phyloP scores from a whole-genome alignment of 2,113 vertebrate genomes.

The Barnardius zonarius region DNA sequence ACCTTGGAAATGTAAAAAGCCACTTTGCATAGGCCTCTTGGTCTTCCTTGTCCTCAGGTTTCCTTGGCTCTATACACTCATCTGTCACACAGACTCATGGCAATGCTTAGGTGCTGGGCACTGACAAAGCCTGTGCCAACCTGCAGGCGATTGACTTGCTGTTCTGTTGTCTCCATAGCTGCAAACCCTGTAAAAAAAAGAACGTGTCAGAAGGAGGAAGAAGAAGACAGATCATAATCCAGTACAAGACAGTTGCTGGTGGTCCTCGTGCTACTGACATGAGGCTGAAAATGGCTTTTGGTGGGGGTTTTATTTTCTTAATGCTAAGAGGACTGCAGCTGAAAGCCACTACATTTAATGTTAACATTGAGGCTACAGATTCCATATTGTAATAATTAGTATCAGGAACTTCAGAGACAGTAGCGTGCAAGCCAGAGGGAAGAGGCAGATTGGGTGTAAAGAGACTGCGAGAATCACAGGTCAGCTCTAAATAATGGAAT shows the following conservation, averaged over 20 bases:
- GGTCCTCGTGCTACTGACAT: not conserved
- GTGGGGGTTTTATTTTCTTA: slow-evolving; percentile 2
- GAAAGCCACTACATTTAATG: slow-evolving; percentile 39
- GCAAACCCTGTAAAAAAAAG: not conserved
- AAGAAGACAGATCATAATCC: not conserved
- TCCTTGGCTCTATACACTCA: not conserved
- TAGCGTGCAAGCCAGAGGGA: slow-evolving; percentile 31
- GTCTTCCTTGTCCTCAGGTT: not conserved
- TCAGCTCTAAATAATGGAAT: slow-evolving; percentile 25
- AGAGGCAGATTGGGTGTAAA: not conserved
- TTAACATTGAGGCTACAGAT: slow-evolving; percentile 28
- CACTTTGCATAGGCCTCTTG: not conserved
- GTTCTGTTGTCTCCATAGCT: not conserved
- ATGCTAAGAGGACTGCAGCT: slow-evolving; percentile 22
- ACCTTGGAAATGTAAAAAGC: not conserved
- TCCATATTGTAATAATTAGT: slow-evolving; percentile 54
- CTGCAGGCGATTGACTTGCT: not conserved
- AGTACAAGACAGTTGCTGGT: not conserved
- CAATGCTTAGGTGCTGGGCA: not conserved
- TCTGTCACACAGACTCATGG: not conserved
- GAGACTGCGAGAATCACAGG: not conserved
- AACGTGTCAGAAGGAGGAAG: not conserved
- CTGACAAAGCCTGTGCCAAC: not conserved
- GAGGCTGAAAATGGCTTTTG: slow-evolving; percentile 36
- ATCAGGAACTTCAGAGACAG: slow-evolving; percentile 40